Evolutionary conservation across 2,113 vertebrate species (phyloP).

Genomic region (Chitala chitala): DNA sequence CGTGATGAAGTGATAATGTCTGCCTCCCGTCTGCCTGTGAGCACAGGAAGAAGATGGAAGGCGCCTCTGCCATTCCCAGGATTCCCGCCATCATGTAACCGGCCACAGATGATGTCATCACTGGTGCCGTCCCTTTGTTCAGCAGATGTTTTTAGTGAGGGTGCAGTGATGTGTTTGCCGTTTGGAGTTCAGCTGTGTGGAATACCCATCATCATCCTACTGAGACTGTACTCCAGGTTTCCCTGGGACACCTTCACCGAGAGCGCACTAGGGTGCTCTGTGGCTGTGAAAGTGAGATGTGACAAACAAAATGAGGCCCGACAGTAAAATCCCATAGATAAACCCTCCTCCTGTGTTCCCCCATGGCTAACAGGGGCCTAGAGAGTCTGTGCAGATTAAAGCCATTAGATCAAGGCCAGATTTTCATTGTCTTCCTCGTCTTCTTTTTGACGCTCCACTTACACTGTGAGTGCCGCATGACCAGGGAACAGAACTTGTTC

Average conservation of each 20-base stretch:
- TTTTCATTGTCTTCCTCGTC: too few relatives aligned
- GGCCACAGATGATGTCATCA: conserved; percentile 11
- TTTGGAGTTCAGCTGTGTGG: conserved; percentile 38
- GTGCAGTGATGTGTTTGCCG: too few relatives aligned
- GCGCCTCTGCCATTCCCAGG: conserved; percentile 3
- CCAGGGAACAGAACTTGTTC: not conserved
- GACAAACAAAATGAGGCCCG: conserved; percentile 14
- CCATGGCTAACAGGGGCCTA: conserved; percentile 16
- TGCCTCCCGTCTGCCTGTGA: not conserved
- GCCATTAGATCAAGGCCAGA: not conserved
- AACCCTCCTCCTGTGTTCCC: not conserved
- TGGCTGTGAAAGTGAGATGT: not conserved
- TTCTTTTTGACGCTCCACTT: not conserved
- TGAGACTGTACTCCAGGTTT: conserved; percentile 12
- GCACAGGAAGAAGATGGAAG: not conserved
- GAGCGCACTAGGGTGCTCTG: not conserved
- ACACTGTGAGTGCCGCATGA: not conserved
- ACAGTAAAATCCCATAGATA: conserved; percentile 12
- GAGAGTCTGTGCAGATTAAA: not conserved
- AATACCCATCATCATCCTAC: conserved; percentile 40
- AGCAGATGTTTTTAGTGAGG: not conserved
- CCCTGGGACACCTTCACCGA: not conserved
- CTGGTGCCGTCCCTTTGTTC: not conserved
- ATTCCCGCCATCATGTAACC: not conserved
- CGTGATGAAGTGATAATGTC: conserved; percentile 18